Base-by-base conservation (phyloP, 2,113 vertebrate genomes). In the Rutilus rutilus region DNA sequence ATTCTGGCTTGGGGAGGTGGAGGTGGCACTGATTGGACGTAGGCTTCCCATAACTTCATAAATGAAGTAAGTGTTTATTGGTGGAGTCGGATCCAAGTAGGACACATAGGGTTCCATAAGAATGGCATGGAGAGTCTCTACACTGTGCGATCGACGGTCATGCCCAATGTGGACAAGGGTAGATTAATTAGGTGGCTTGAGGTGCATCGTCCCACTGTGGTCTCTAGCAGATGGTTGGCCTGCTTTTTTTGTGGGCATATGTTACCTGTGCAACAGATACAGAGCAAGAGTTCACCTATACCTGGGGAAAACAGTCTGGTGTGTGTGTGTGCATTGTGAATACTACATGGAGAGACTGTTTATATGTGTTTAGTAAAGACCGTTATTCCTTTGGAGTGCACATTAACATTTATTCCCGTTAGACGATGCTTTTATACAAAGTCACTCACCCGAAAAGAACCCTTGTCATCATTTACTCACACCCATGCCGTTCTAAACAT, bases 171-270 rank as follows among this genome's bases (percentile, higher is more conserved):
- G 78, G 83, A 87, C 83, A 73, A 60, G 79, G 42, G 64, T 82
- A 90, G 87, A 90, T 88, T 88, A 86, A 87, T 88, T 88, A 86
- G 88, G 75, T 89, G 69, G 85, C 88, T 87, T 52, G 74, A 85
- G 85, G 78, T 86, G 76, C 81, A 59, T 79, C 54, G 62, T 89
- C 86, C 86, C 86, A 84, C 45, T 78, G 90, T 82, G 89, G 87
- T 54, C 60, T 84, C 84, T 33, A 64, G 71, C 90, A 91, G 90
- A 91, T 89, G 90, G 87, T 80, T 84, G 5, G 78, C 85, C 87
- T 85, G 90, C 75, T 83, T 89, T 84, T 87, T 86, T 85, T 88
- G 81, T 71, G 87, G 86, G 83, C 87, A 90, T 90, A 86, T 54
- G 57, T 54, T 91, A 92, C 83, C 90, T 86, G 84, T 60, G 83